These are phyloP conservation scores for Microplitis manilae DNA, from an alignment of 2,888 invertebrate species.

Conservation along the genomic window DNA sequence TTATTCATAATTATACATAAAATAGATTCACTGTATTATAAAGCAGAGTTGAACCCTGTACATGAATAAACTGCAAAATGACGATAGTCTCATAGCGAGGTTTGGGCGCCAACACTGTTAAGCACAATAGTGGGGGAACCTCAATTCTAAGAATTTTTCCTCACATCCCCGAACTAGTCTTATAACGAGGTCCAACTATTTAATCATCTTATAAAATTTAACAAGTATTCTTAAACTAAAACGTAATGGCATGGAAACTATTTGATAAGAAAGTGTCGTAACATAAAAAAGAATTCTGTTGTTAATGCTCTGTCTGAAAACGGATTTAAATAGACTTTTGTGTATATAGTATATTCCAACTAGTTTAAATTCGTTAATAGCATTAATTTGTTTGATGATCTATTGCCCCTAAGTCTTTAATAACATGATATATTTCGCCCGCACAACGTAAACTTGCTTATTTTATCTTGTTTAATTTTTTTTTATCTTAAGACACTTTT, in stretches of 20 bases:
- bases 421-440: slow-evolving; percentile 42
- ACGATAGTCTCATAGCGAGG: no score
- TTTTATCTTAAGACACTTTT: not conserved
- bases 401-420: slow-evolving; percentile 41
- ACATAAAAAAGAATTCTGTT: not conserved
- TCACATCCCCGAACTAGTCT: no score
- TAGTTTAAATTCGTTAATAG: slow-evolving; percentile 53
- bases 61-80: no score
- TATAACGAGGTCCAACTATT: not conserved
- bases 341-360: slow-evolving; percentile 32
- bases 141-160: no score
- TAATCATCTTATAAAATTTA: not conserved
- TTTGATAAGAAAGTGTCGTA: not conserved
- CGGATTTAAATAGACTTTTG: slow-evolving; percentile 28
- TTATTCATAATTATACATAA: no score
- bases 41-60: no score
- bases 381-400: slow-evolving; percentile 52
- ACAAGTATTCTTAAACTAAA: not conserved
- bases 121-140: no score
- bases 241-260: not conserved
- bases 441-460: slow-evolving; percentile 20
- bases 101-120: no score
- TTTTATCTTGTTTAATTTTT: slow-evolving; percentile 24
- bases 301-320: not conserved
- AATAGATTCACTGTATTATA: no score